These are phyloP conservation scores for Sphenopsis melanotis DNA, from an alignment of 2,797 vertebrate species.

Conservation along the genomic window DNA sequence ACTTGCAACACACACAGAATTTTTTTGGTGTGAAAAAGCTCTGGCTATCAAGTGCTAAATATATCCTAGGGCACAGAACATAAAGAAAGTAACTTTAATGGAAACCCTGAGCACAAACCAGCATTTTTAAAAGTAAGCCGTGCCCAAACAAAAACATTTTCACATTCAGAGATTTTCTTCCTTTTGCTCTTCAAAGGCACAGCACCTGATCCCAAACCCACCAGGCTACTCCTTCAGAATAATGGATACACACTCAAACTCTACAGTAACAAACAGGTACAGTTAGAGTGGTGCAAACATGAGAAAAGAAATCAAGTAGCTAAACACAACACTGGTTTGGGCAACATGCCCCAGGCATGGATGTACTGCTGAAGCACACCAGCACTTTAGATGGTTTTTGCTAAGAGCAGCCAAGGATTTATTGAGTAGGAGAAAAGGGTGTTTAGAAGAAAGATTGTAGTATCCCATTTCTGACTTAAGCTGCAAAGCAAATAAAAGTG, in stretches of 20 bases:
- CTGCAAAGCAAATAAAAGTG: neutral
- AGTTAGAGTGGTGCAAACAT: neutral
- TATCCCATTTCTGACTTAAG: neutral
- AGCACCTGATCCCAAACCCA: neutral
- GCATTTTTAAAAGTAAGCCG: neutral
- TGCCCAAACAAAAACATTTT: neutral
- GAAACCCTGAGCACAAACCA: neutral
- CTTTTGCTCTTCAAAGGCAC: neutral
- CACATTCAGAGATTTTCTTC: neutral
- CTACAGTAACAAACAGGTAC: neutral
- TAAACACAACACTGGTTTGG: neutral
- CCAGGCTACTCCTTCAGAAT: neutral
- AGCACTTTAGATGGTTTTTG: neutral
- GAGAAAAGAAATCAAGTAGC: neutral
- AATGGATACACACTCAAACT: neutral
- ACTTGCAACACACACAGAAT: neutral
- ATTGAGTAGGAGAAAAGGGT: neutral
- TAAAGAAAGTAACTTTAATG: neutral
- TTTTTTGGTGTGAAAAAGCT: neutral
- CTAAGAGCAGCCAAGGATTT: neutral
- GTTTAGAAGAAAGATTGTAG: neutral
- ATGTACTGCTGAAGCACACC: neutral
- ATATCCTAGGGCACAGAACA: fast-evolving
- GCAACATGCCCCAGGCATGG: neutral
- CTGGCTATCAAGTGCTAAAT: neutral